Evolutionary conservation across 2,113 vertebrate species (phyloP).

Genomic region (Rhabdomys dilectus): DNA sequence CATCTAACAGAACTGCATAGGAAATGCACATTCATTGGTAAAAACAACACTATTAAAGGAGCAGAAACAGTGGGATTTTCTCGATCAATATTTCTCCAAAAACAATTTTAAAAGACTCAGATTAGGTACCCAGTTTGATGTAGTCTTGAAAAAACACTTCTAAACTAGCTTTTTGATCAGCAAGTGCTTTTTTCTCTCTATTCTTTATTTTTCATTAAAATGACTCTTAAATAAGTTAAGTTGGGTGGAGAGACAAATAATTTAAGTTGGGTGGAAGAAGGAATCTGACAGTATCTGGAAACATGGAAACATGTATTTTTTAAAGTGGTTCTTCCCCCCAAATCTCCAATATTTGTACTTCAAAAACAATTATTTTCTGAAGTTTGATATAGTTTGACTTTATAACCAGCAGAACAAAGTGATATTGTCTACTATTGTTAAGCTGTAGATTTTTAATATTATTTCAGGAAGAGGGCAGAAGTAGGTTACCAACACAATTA

Average conservation of each 20-base stretch:
- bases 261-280: not conserved
- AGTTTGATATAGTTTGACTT: slow-evolving; percentile 1
- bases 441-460: not conserved
- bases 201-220: slow-evolving; percentile 17
- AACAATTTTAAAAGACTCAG: not conserved
- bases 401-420: not conserved
- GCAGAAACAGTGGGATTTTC: not conserved
- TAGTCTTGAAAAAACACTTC: not conserved
- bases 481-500: not conserved
- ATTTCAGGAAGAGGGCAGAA: not conserved
- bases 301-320: not conserved
- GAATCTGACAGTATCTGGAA: not conserved
- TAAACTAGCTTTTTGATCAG: not conserved
- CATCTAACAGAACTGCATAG: not conserved
- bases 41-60: not conserved
- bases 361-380: slow-evolving; percentile 19
- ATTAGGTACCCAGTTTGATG: not conserved
- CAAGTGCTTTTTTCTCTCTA: not conserved
- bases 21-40: not conserved
- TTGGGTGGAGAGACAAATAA: too few species aligned
- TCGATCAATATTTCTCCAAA: not conserved
- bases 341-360: not conserved
- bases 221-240: not conserved
- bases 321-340: not conserved
- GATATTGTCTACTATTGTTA: not conserved